Evolutionary conservation across 2,888 invertebrate genomes (phyloP), one percentile per base, ranked within the genome.

Genomic region (Steinernema scapterisci): DNA sequence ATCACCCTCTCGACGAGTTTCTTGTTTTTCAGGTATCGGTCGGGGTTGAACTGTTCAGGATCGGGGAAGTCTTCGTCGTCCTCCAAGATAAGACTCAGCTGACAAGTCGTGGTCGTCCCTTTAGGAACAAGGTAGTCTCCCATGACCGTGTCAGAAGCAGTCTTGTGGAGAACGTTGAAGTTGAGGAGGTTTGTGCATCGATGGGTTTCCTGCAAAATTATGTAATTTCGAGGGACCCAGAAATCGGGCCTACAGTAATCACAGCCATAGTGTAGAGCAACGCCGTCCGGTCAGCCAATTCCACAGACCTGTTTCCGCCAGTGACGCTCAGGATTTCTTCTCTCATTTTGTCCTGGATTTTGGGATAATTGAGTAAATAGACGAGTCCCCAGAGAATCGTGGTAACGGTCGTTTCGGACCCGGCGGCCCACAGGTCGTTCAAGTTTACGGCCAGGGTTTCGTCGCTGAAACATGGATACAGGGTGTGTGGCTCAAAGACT

Each of bases 121-220:
- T 63, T 63, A 6, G 63, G 31, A 7, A 63, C 16, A 27, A 31
- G 16, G 25, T 31, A 25, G 16, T 25, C 38, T 13, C 25, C 63
- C 9, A 63, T 25, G 9, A 31, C 38, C 5, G 63, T 63, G 16
- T 63, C 63, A 7, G 1, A 16, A 11, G 63, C 27, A 31, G 63
- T 63, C 38, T 63, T 27, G 63, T 25, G 63, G 25, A 63, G 31
- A 31, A 63, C 21, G 31, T 25, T 63, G 63, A 63, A 63, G n/a
- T 63, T 63, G 1, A 63, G 31, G 16, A 63, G 23, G 16, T 25
- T 63, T 16, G 25, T 16, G 31, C 63, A 63, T 31, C 63, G 63
- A 19, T 27, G 63, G 31, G 25, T 16, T 13, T 63, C 63, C 63
- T 63, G 25, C n/a, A n/a, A n/a, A n/a, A n/a, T n/a, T n/a, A n/a